Conservation (phyloP, 53 echinoderm and acorn worm species). For the Zoroaster sp. region DNA sequence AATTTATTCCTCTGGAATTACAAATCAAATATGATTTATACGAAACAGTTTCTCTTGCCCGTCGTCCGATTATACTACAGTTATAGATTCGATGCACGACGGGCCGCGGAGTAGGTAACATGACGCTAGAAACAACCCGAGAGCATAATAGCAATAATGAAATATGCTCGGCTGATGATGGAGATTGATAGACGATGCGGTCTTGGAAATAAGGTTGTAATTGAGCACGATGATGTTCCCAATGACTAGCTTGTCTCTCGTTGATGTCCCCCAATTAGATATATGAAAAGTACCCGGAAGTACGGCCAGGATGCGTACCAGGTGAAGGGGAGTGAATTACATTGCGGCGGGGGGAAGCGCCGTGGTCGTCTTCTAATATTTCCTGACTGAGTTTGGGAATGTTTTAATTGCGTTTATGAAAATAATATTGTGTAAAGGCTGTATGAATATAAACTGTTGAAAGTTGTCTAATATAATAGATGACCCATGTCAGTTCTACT, state of each 20-base stretch:
- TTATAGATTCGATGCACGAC: too few relatives aligned
- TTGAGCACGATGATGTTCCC: background rate
- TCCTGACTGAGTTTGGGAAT: background rate
- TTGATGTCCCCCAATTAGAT: constrained; percentile 33
- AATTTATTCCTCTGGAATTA: too few relatives aligned
- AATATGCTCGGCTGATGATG: background rate
- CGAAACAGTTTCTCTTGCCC: too few relatives aligned
- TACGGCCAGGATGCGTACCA: background rate
- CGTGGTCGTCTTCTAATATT: background rate
- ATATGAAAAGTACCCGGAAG: background rate
- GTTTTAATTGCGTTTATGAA: background rate
- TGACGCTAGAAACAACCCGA: too few relatives aligned
- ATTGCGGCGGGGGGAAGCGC: background rate
- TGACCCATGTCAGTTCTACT: too few relatives aligned
- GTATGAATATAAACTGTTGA: too few relatives aligned
- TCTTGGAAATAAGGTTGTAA: constrained; percentile 20
- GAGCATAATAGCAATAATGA: background rate
- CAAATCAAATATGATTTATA: too few relatives aligned
- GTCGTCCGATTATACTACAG: too few relatives aligned
- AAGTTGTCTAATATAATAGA: too few relatives aligned
- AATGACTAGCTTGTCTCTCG: constrained; percentile 15
- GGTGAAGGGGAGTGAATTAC: background rate
- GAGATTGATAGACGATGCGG: constrained; percentile 29
- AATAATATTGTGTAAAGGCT: background rate
- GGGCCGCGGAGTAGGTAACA: too few relatives aligned